Conservation (phyloP, 92 coral and sea anemone genomes). For the Palythoa grandiflora region DNA sequence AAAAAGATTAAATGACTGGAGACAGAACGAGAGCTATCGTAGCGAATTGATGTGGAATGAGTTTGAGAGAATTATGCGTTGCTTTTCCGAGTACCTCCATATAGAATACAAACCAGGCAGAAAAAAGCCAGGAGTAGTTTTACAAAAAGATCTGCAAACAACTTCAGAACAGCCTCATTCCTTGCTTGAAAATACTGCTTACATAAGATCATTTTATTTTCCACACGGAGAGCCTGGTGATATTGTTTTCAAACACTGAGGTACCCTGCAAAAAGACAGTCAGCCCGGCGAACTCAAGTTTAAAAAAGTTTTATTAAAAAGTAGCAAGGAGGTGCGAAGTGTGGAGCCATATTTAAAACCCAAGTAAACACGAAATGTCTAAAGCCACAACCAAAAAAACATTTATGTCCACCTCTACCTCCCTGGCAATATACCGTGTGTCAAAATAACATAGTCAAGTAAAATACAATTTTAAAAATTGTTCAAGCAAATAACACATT, state of each 20-base stretch:
- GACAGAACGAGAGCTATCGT: conserved; percentile 36
- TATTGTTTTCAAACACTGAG: conserved; percentile 42
- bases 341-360: too few species aligned
- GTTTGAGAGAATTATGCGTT: conserved; percentile 76
- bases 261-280: neutral
- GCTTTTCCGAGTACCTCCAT: conserved; percentile 63
- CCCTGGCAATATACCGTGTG: too few species aligned
- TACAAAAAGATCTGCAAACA: neutral
- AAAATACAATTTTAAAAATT: too few species aligned
- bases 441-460: too few species aligned
- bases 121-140: neutral
- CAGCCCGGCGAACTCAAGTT: too few species aligned
- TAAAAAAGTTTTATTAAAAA: too few species aligned
- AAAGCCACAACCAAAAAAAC: too few species aligned
- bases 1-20: conserved; percentile 4
- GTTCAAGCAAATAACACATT: too few species aligned
- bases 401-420: too few species aligned
- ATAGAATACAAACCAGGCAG: conserved; percentile 65
- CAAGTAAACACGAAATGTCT: too few species aligned
- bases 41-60: conserved; percentile 69
- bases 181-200: neutral
- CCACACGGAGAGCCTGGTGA: conserved; percentile 69
- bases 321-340: too few species aligned
- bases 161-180: neutral
- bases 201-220: conserved; percentile 66